phyloP scores from a whole-genome alignment of 2,113 vertebrate species.

The Phalacrocorax aristotelis region DNA sequence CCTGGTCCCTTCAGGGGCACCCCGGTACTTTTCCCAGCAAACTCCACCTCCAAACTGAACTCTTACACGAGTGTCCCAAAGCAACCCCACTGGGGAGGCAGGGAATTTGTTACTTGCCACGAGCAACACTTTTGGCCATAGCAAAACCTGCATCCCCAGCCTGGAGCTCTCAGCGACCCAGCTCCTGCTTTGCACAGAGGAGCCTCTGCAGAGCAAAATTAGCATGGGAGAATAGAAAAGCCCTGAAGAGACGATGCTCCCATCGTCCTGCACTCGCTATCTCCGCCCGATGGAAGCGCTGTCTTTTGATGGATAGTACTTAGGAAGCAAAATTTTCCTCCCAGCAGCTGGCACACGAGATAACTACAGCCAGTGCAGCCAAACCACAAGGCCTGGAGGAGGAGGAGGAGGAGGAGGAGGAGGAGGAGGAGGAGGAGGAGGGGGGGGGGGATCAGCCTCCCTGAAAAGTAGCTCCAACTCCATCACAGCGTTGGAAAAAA shows the following conservation, averaged over 20 bases:
- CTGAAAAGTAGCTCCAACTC: not conserved
- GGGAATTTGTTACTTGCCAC: not conserved
- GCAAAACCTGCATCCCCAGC: not conserved
- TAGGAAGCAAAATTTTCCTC: constrained; percentile 24
- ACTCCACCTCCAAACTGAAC: not conserved
- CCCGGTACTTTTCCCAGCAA: not conserved
- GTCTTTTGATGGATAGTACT: not conserved
- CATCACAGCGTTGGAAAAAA: not conserved
- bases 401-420: not conserved
- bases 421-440: not conserved
- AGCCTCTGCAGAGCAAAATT: not conserved
- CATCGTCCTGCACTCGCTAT: not conserved
- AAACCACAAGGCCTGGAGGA: not conserved
- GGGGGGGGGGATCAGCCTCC: not conserved
- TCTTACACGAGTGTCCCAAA: not conserved
- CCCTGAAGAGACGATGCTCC: not conserved
- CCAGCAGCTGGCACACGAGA: constrained; percentile 6
- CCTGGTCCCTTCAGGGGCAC: rapidly evolving
- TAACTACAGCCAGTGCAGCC: not conserved
- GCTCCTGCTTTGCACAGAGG: not conserved
- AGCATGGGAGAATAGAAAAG: not conserved
- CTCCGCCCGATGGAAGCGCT: not conserved
- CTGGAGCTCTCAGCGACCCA: rapidly evolving
- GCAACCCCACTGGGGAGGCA: rapidly evolving
- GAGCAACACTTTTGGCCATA: not conserved